Evolutionary conservation across 2,888 invertebrate genomes (phyloP).

Genomic region (Meghimatium bilineatum): DNA sequence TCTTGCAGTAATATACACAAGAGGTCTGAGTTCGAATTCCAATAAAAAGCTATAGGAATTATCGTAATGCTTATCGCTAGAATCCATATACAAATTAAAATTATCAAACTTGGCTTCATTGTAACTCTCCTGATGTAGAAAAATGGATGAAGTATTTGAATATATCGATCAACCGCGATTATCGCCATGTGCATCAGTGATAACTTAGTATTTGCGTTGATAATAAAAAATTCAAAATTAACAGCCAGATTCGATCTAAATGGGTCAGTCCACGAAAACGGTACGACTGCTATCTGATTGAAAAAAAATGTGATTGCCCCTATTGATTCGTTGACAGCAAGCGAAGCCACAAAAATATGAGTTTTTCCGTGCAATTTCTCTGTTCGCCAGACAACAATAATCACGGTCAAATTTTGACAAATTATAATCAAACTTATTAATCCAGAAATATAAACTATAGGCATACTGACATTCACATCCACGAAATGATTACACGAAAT

Average conservation of each 20-base stretch:
- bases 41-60: neutral
- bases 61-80: neutral
- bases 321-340: neutral
- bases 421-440: neutral
- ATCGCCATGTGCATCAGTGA: conserved; percentile 15
- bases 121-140: neutral
- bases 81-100: neutral
- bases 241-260: too few relatives aligned
- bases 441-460: neutral
- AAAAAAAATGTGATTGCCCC: neutral
- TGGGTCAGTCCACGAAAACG: neutral
- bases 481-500: too few relatives aligned
- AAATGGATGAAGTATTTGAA: conserved; percentile 19
- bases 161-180: conserved; percentile 20
- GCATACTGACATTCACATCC: neutral
- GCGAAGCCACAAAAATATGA: neutral
- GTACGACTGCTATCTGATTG: neutral
- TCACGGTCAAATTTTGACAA: neutral
- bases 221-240: neutral
- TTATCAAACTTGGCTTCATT: neutral
- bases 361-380: neutral
- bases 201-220: neutral
- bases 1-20: neutral
- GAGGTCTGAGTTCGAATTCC: too few relatives aligned
- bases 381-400: neutral